Base-by-base conservation (phyloP, 2,888 invertebrate genomes). In the Xiphydria camelus region DNA sequence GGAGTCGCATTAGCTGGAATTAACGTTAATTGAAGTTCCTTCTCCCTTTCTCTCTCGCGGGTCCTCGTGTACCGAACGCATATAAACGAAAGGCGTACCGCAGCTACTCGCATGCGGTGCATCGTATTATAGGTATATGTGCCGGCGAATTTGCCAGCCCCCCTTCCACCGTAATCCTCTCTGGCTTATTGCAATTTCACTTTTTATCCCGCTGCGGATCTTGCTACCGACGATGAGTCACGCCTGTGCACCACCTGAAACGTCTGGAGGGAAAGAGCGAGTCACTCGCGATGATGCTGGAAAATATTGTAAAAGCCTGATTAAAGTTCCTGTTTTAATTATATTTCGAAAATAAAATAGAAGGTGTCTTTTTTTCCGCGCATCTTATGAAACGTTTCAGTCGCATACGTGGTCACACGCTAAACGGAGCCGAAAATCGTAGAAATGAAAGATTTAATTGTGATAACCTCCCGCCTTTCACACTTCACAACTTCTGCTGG, bases 1-100 rank as follows among this genome's bases (percentile, higher is more conserved):
- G 50, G 53, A 54, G 51, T 55, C 53, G 55, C 62, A 72, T 73
- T 73, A 71, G 65, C 60, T 59, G 61, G 68, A 74, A 74, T 74
- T 73, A 71, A 55, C 66, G 66, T 73, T 73, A 74, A 73, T 73
- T 73, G 68, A 51, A 60, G 55, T 58, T 61, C 57, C 33, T 49
- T 49, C 49, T 31, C 18, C 17, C 32, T 35, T 26, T 23, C 32
- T 39, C 32, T 17, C 26, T 42, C 33, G 19, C 34, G 18, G 32
- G 29, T 12, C 15, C 29, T 14, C 29, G 17, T 23, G 9, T 26
- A 26, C 17, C 38, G 25, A 37, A 7, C 25, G 21, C 9, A 37
- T 10, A 15, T 34, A 43, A 43, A 33, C 15, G 36, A 47, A 44
- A 47, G 47, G 51, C 36, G 44, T 43, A n/a, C n/a, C n/a, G n/a